Base-by-base conservation (phyloP, 2,113 vertebrate species). In the Propithecus coquereli region DNA sequence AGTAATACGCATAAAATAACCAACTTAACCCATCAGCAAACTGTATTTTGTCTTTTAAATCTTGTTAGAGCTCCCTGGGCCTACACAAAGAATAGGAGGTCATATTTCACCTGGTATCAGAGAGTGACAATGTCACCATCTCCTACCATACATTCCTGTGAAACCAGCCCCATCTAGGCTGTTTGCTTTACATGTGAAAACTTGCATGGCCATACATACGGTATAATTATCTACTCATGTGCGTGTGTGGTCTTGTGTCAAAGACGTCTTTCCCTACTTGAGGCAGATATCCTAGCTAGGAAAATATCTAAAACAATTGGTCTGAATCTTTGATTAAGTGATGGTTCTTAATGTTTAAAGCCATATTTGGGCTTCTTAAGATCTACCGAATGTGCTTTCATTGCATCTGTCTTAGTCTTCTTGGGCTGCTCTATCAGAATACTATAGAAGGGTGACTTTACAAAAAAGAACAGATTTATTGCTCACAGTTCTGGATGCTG, bases 21-120 rank as follows among this genome's bases (percentile, higher is more conserved):
- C 70, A 83, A 18, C 22, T 97, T 90, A 83, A 87, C 43, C 90
- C 93, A 88, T 10, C 34, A 32, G 43, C 95, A 93, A 96, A 74
- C 96, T 76, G 79, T 92, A 92, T 71, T 96, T 95, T 93, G 87
- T 95, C 95, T 97, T 88, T 91, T 97, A 82, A 96, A 94, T 76
- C 74, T 83, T 74, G 37, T 95, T 3, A 80, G 0, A 4, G 37
- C 32, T 50, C 95, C 65, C 59, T 32, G 10, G 52, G 17, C 8
- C 23, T 81, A 80, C 87, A 1, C 1, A 52, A 85, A 68, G 57
- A 59, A 70, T 14, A 91, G 17, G 54, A 20, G 43, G 27, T 27
- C 81, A 45, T 14, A 66, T 47, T 94, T 50, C 6, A 97, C 54
- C 66, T 70, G 65, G 4, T 1, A 0, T 10, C 61, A 45, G 90